phyloP scores from a whole-genome alignment of 2,888 invertebrate species.

The Epistrophe grossulariae region DNA sequence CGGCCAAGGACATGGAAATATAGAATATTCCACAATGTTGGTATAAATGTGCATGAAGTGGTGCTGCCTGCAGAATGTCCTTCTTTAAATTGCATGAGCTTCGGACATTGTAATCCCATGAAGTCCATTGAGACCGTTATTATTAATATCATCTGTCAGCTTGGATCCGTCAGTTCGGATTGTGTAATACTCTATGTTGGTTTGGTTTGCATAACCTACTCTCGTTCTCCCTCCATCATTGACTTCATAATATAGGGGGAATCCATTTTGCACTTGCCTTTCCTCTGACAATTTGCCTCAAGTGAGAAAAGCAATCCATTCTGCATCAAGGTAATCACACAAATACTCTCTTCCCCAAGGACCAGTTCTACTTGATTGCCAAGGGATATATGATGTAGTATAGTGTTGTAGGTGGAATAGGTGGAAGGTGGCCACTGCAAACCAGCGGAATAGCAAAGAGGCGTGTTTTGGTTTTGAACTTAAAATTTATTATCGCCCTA shows the following conservation, averaged over 20 bases:
- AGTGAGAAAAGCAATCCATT: slow-evolving; percentile 67
- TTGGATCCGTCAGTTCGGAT: slow-evolving; percentile 34
- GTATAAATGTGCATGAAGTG: slow-evolving; percentile 35
- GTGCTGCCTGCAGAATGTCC: slow-evolving; percentile 13
- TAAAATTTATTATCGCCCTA: slow-evolving; percentile 57
- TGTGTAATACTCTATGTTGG: slow-evolving; percentile 41
- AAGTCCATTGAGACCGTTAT: slow-evolving; percentile 34
- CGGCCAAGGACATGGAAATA: slow-evolving; percentile 14
- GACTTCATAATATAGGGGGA: not conserved
- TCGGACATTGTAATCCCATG: slow-evolving; percentile 34
- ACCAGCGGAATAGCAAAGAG: slow-evolving; percentile 28
- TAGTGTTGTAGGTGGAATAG: not conserved
- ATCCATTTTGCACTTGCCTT: not conserved
- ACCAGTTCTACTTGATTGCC: slow-evolving; percentile 54
- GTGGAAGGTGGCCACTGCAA: not conserved
- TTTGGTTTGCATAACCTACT: slow-evolving; percentile 37
- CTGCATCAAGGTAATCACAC: slow-evolving; percentile 73
- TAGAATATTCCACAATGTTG: slow-evolving; percentile 20
- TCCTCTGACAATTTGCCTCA: slow-evolving; percentile 55
- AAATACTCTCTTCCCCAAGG: slow-evolving; percentile 49
- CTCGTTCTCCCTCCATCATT: not conserved
- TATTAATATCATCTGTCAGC: slow-evolving; percentile 50
- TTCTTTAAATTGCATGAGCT: slow-evolving; percentile 42
- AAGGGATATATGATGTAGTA: slow-evolving; percentile 31
- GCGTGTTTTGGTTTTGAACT: slow-evolving; percentile 43